Evolutionary conservation across 2,888 invertebrate genomes (phyloP).

Genomic region (Limnephilus lunatus): DNA sequence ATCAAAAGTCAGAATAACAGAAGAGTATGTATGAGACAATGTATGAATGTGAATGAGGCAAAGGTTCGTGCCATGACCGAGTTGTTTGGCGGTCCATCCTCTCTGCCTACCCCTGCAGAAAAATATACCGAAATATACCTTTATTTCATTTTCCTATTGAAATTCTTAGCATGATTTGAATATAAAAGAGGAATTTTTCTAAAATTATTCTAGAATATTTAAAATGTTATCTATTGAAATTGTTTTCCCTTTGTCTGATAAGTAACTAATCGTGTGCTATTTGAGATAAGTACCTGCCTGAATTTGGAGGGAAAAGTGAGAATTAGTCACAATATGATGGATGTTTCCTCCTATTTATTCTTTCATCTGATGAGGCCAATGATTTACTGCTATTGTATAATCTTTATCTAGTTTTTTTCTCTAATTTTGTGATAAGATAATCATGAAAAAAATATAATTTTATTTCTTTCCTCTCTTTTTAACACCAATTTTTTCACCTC

Average conservation of each 20-base stretch:
- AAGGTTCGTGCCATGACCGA: no score
- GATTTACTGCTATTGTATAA: neutral
- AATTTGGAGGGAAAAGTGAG: neutral
- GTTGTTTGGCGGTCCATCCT: no score
- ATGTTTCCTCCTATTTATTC: neutral
- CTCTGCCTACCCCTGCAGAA: no score
- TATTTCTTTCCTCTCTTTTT: neutral
- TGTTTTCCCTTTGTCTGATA: neutral
- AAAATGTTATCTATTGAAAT: neutral
- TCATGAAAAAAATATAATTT: neutral
- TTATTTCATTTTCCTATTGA: no score
- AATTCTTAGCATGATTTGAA: neutral
- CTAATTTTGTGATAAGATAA: neutral
- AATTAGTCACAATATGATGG: neutral
- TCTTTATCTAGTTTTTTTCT: neutral
- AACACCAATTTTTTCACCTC: no score
- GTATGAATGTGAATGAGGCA: no score
- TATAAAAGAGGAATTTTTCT: neutral
- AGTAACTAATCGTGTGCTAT: neutral
- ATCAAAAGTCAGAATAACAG: no score
- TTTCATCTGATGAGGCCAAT: neutral
- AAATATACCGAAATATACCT: no score
- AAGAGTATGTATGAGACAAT: no score
- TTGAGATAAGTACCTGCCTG: neutral
- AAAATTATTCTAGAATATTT: neutral